phyloP scores from a whole-genome alignment of 2,113 vertebrate species.

The Corythaixoides concolor region DNA sequence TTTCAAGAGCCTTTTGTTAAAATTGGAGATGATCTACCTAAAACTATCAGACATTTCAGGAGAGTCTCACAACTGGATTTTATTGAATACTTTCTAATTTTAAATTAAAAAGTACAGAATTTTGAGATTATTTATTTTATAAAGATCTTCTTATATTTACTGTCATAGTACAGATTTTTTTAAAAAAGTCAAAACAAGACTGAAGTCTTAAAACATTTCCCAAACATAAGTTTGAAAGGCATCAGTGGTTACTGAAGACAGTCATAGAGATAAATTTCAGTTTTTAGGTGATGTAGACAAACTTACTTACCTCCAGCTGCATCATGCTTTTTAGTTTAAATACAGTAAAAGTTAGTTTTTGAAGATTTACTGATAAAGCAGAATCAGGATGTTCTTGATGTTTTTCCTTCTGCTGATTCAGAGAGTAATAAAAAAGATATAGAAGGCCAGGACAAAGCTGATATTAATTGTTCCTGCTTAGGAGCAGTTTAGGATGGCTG shows the following conservation, averaged over 20 bases:
- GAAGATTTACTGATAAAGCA: neutral
- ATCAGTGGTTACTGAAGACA: neutral
- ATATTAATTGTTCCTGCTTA: neutral
- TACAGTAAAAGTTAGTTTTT: neutral
- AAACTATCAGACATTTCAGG: neutral
- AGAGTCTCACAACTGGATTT: neutral
- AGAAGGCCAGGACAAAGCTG: neutral
- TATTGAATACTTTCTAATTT: neutral
- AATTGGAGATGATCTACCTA: neutral
- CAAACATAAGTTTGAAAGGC: neutral
- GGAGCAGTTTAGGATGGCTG: neutral
- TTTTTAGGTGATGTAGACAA: neutral
- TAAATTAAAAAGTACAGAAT: neutral
- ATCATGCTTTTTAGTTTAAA: neutral
- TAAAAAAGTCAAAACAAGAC: neutral
- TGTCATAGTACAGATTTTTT: neutral
- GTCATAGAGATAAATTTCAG: neutral
- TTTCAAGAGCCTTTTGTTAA: neutral
- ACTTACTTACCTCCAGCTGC: neutral
- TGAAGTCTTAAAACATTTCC: neutral
- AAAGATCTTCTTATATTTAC: neutral
- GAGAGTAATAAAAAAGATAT: neutral
- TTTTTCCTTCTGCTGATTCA: neutral
- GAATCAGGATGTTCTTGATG: neutral
- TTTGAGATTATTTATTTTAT: neutral